Percentiles rank a stretch among this genome's conserved stretches.
Conservation (phyloP, 2,797 vertebrate genomes). For the Sebastes flavidus region DNA sequence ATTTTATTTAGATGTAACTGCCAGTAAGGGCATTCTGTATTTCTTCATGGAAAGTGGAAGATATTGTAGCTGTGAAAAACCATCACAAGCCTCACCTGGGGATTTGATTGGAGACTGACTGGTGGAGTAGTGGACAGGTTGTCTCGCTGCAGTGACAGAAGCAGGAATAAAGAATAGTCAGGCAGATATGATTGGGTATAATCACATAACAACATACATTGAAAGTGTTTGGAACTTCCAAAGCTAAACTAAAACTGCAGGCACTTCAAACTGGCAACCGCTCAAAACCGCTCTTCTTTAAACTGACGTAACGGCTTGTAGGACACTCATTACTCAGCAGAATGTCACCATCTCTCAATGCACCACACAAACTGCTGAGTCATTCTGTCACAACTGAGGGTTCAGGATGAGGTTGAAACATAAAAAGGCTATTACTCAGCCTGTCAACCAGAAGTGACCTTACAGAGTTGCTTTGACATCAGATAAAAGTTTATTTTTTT, state of each 20-base stretch:
- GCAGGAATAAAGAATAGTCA: neutral
- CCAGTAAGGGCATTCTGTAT: neutral
- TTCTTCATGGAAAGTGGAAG: neutral
- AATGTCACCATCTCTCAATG: slow-evolving; percentile 16
- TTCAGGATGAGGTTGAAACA: slow-evolving; percentile 13
- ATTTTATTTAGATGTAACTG: neutral
- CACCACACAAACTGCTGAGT: slow-evolving; percentile 17
- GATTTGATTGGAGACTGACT: slow-evolving; percentile 90
- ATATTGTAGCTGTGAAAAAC: neutral
- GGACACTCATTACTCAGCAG: slow-evolving; percentile 17
- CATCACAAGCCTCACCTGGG: slow-evolving; percentile 88
- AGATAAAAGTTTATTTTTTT: neutral
- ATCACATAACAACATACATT: neutral
- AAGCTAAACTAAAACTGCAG: neutral
- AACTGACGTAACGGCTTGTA: slow-evolving; percentile 11
- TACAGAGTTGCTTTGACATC: neutral
- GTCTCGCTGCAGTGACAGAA: slow-evolving; percentile 85
- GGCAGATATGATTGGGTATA: neutral
- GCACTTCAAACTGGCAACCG: neutral
- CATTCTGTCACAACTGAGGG: slow-evolving; percentile 15
- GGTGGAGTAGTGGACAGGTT: slow-evolving; percentile 87
- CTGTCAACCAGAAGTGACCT: neutral
- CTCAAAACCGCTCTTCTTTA: neutral
- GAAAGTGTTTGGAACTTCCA: neutral
- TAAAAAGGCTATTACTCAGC: slow-evolving; percentile 7